These are phyloP conservation scores for Callipepla squamata DNA, from an alignment of 2,113 vertebrate genomes.

Conservation along the genomic window DNA sequence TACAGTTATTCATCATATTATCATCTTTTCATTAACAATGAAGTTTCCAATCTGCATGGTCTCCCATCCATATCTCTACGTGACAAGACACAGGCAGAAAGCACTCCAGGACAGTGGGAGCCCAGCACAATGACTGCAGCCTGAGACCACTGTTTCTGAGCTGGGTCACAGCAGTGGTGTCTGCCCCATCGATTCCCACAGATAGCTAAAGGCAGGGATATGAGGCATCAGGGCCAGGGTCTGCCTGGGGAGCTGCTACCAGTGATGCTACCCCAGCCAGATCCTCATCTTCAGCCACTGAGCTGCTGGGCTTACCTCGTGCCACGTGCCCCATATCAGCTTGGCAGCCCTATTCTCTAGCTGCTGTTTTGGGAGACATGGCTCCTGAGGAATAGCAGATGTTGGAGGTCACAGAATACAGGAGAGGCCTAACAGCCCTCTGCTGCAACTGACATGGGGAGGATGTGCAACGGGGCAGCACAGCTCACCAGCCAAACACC, in stretches of 20 bases:
- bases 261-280: rapidly evolving
- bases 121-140: rapidly evolving
- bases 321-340: rapidly evolving
- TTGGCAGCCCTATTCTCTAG: not conserved
- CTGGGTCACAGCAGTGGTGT: rapidly evolving
- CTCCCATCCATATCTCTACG: rapidly evolving
- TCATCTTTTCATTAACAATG: not conserved
- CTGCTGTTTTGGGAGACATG: not conserved
- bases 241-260: not conserved
- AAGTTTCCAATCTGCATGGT: rapidly evolving
- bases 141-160: not conserved
- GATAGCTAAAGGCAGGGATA: rapidly evolving
- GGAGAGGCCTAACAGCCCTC: no score
- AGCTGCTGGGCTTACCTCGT: not conserved
- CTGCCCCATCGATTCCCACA: rapidly evolving
- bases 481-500: rapidly evolving
- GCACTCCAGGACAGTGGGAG: rapidly evolving
- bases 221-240: not conserved
- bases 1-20: rapidly evolving
- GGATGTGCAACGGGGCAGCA: rapidly evolving
- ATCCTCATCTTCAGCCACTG: rapidly evolving
- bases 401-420: rapidly evolving
- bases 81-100: rapidly evolving
- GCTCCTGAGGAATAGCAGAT: not conserved
- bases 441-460: rapidly evolving